Conservation (phyloP, 2,113 vertebrate species). For the Paramormyrops kingsleyae region DNA sequence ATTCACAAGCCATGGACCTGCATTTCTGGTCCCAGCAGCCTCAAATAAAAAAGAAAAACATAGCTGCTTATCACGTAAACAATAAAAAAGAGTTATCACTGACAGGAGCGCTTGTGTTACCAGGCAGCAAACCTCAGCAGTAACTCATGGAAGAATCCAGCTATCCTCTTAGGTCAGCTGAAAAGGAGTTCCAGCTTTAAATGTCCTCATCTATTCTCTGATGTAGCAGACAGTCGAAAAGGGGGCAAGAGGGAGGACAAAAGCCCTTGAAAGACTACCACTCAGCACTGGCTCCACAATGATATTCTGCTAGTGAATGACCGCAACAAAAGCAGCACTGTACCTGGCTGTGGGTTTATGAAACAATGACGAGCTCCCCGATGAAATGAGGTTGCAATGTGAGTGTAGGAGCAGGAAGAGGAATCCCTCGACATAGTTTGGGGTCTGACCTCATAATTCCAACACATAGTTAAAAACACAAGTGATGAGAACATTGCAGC, state of each 20-base stretch:
- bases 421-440: slow-evolving; percentile 59
- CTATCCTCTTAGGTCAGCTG: slow-evolving; percentile 29
- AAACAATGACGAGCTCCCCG: slow-evolving; percentile 70
- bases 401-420: slow-evolving; percentile 50
- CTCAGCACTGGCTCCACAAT: slow-evolving; percentile 48
- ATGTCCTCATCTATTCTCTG: slow-evolving; percentile 38
- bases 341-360: slow-evolving; percentile 69
- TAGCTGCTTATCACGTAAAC: background rate
- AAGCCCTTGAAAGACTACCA: slow-evolving; percentile 61
- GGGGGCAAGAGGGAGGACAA: slow-evolving; percentile 42
- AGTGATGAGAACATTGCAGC: background rate
- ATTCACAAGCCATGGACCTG: background rate
- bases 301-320: slow-evolving; percentile 64
- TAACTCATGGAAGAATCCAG: background rate
- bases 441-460: slow-evolving; percentile 63
- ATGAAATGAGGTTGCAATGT: slow-evolving; percentile 74
- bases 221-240: slow-evolving; percentile 36
- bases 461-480: slow-evolving; percentile 33
- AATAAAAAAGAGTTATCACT: background rate
- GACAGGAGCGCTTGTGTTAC: background rate
- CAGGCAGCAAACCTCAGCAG: background rate
- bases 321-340: slow-evolving; percentile 84
- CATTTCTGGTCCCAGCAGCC: background rate
- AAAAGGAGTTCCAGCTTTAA: slow-evolving; percentile 35
- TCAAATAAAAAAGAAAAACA: background rate